Conservation (phyloP, 1,140 invertebrate species). For the Drosophila orena region DNA sequence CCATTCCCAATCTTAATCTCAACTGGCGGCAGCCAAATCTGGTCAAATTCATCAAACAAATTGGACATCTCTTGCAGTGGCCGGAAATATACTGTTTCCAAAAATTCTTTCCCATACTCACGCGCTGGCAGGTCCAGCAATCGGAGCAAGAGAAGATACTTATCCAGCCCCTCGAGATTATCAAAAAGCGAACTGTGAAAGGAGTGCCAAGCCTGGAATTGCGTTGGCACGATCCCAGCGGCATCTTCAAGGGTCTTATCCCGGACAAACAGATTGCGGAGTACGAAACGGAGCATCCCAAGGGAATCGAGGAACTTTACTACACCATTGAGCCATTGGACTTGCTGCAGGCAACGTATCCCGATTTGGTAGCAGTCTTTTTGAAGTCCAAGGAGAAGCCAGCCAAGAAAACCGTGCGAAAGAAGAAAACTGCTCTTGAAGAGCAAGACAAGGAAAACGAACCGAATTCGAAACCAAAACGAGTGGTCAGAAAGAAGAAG, state of each 20-base stretch:
- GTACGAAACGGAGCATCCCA: conserved; percentile 73
- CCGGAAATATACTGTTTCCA: conserved; percentile 90
- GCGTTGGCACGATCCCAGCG: conserved; percentile 87
- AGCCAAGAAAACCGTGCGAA: conserved; percentile 79
- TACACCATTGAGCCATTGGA: conserved; percentile 89
- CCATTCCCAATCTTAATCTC: conserved; percentile 86
- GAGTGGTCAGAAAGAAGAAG: conserved; percentile 46
- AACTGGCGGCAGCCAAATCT: conserved; percentile 89
- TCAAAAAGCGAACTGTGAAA: conserved; percentile 86
- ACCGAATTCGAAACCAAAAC: conserved; percentile 4
- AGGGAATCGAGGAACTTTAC: conserved; percentile 86
- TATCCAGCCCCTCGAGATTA: conserved; percentile 86
- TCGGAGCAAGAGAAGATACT: conserved; percentile 9
- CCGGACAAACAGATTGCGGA: conserved; percentile 86
- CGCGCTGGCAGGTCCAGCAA: conserved; percentile 87
- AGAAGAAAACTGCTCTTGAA: conserved; percentile 79
- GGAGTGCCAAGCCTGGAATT: conserved; percentile 88
- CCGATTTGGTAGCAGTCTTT: conserved; percentile 88
- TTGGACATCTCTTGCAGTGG: conserved; percentile 89
- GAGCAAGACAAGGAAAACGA: conserved; percentile 29
- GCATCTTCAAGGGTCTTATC: conserved; percentile 86
- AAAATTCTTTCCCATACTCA: conserved; percentile 91
- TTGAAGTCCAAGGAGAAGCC: conserved; percentile 86
- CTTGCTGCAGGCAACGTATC: conserved; percentile 88
- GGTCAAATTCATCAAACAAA: conserved; percentile 89